These are phyloP conservation scores for Galerucella calmariensis DNA, from an alignment of 2,888 invertebrate species.

Conservation along the genomic window DNA sequence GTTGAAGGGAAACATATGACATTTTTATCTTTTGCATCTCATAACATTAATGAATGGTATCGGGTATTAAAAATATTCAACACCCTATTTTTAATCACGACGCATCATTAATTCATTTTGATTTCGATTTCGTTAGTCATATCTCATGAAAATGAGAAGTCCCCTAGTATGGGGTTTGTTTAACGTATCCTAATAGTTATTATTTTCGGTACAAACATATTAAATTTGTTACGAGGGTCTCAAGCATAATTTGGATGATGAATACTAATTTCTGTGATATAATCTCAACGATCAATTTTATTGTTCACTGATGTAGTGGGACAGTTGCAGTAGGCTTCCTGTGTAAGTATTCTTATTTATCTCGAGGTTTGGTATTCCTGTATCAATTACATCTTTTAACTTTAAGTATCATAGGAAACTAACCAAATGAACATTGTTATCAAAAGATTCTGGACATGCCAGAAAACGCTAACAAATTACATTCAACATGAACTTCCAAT, in stretches of 20 bases:
- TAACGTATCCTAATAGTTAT: constrained; percentile 11
- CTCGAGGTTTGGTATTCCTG: too few relatives aligned
- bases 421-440: too few relatives aligned
- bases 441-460: too few relatives aligned
- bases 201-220: neutral
- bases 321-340: neutral
- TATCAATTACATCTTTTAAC: too few relatives aligned
- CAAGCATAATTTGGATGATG: neutral
- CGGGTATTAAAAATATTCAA: constrained; percentile 37
- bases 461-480: too few relatives aligned
- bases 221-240: neutral
- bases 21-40: constrained; percentile 37
- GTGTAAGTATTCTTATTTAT: neutral
- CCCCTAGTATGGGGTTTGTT: constrained; percentile 15
- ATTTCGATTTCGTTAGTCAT: constrained; percentile 34
- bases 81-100: constrained; percentile 38
- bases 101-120: constrained; percentile 34
- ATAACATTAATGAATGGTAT: constrained; percentile 38
- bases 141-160: constrained; percentile 11
- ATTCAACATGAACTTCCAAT: too few relatives aligned
- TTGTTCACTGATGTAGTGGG: neutral
- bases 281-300: neutral
- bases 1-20: constrained; percentile 35
- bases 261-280: neutral
- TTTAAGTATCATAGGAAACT: too few relatives aligned